Evolutionary conservation across 2,888 invertebrate species (phyloP).

Genomic region (Hirtodrosophila trivittata): DNA sequence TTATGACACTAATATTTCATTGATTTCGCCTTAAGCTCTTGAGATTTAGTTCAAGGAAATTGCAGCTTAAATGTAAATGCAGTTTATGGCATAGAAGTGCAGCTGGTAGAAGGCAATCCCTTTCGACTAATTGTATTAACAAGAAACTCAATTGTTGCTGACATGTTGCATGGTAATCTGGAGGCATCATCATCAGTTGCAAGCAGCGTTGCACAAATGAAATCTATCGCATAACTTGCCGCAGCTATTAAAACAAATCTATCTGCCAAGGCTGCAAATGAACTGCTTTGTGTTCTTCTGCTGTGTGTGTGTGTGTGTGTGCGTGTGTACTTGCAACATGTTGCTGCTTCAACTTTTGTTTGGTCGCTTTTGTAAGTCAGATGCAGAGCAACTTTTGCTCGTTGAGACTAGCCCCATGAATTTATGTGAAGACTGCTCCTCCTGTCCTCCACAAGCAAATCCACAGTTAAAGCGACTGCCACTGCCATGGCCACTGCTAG

Average conservation of each 20-base stretch:
- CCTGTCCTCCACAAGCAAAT: neutral
- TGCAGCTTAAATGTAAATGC: too few relatives aligned
- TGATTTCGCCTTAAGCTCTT: too few relatives aligned
- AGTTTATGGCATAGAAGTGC: too few relatives aligned
- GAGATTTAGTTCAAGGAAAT: too few relatives aligned
- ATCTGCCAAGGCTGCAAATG: slow-evolving; percentile 60
- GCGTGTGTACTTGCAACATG: slow-evolving; percentile 45
- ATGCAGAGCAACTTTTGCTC: slow-evolving; percentile 32
- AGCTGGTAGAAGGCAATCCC: neutral
- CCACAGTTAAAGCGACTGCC: slow-evolving; percentile 24
- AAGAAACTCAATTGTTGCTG: slow-evolving; percentile 62
- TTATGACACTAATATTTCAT: too few relatives aligned
- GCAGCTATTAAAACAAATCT: slow-evolving; percentile 65
- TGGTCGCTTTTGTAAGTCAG: slow-evolving; percentile 21
- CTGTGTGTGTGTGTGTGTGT: slow-evolving; percentile 11
- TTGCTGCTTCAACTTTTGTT: slow-evolving; percentile 35
- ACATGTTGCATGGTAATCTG: slow-evolving; percentile 51
- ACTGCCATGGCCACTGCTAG: slow-evolving; percentile 4
- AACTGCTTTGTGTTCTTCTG: slow-evolving; percentile 21
- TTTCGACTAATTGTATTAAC: slow-evolving; percentile 54
- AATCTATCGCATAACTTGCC: slow-evolving; percentile 58
- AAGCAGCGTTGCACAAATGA: slow-evolving; percentile 53
- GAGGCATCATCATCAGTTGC: slow-evolving; percentile 37
- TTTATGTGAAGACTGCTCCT: slow-evolving; percentile 47
- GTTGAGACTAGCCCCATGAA: slow-evolving; percentile 34